Evolutionary conservation across 2,888 invertebrate species (phyloP).

Genomic region (Terebella lapidaria): DNA sequence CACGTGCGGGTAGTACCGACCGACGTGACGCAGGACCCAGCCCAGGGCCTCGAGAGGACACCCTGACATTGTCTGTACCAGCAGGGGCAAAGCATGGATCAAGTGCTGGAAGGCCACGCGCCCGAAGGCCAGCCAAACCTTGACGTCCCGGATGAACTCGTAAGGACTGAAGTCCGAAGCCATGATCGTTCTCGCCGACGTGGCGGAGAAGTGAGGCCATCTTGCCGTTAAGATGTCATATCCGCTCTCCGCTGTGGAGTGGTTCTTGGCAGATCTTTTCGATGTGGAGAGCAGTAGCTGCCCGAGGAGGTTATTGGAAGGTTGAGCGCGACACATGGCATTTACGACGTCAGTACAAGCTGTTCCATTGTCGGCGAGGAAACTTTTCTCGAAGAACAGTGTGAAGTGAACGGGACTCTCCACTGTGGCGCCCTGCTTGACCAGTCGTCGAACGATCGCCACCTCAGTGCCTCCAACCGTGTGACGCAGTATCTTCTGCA

Average conservation of each 20-base stretch:
- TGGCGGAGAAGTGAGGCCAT: neutral
- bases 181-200: neutral
- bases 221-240: neutral
- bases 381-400: neutral
- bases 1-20: neutral
- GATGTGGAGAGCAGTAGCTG: neutral
- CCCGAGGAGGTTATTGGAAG: neutral
- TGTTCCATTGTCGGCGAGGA: neutral
- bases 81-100: neutral
- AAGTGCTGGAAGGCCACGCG: neutral
- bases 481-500: constrained; percentile 2
- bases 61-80: neutral
- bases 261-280: neutral
- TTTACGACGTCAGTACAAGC: neutral
- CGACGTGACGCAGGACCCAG: neutral
- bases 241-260: neutral
- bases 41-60: neutral
- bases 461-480: neutral
- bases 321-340: neutral
- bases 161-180: neutral
- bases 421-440: neutral
- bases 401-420: neutral
- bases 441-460: neutral
- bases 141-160: neutral
- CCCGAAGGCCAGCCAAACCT: neutral